Evolutionary conservation across 2,797 vertebrate genomes (phyloP), one percentile per base, ranked within the genome.

Genomic region (Xenentodon cancila): DNA sequence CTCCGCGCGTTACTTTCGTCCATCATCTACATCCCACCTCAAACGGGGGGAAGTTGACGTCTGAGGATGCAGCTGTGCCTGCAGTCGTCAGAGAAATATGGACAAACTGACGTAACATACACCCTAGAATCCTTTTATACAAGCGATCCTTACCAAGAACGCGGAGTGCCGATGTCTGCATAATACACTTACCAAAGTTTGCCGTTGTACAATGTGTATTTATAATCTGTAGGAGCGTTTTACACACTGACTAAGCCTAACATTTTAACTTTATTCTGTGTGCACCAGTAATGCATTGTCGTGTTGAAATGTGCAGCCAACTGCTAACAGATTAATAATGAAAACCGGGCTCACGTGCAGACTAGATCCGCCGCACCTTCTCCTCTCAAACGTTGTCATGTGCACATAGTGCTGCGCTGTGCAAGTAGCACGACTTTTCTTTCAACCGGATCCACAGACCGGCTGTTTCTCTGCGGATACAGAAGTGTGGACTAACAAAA

Each of bases 111-210:
- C 34, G 2, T 3, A 37, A 9, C 30, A 7, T 32, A 45, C 44
- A 19, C 19, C 11, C 11, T 12, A 2, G 34, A 37, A 37, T 37
- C 34, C 11, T 47, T 47, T 47, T 21, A 8, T 47, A 21, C 18
- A 37, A 37, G 34, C 9, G 34, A 37, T 37, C 34, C 34, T 9
- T 20, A 40, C 16, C 8, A 59, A 46, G 11, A 47, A 57, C 7
- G 54, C n/a, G 51, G 51, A 49, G 37, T 53, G 43, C 65, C 70
- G 34, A 57, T 63, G 57, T 64, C 25, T 57, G 44, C 58, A 6
- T 80, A 78, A 71, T 53, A 70, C 46, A 72, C 64, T 81, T 76
- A 76, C 82, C 79, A 84, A 87, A 77, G 79, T 73, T 62, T 78
- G 62, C 77, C 70, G 73, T 67, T 77, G 70, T 84, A 44, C 67